Percentiles rank a stretch among this genome's conserved stretches.
phyloP scores from a whole-genome alignment of 2,113 vertebrate genomes.

The Strix uralensis region DNA sequence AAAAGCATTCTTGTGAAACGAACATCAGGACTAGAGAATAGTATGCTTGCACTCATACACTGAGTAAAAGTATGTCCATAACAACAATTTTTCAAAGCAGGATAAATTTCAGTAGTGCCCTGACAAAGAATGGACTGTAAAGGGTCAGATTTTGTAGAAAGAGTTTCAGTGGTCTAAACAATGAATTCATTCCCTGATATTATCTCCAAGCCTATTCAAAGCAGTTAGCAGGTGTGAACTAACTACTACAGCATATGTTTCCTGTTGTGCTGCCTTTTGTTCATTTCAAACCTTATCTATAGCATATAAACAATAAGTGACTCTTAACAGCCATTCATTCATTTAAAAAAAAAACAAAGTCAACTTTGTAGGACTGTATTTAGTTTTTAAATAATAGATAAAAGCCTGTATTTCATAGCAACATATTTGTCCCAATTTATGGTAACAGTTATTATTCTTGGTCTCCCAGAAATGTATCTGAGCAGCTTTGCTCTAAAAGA shows the following conservation, averaged over 20 bases:
- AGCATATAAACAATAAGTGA: neutral
- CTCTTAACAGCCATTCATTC: neutral
- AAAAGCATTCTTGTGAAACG: neutral
- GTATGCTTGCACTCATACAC: neutral
- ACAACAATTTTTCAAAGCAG: neutral
- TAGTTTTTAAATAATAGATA: neutral
- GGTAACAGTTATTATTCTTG: neutral
- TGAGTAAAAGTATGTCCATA: fast-evolving
- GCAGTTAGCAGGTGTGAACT: constrained; percentile 42
- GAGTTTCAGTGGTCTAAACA: neutral
- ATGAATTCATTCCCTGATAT: constrained; percentile 3
- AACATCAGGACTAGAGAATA: neutral
- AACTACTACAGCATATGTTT: constrained; percentile 22
- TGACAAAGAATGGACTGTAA: neutral
- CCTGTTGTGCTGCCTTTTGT: constrained; percentile 28
- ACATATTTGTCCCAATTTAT: neutral
- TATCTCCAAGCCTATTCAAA: constrained; percentile 28
- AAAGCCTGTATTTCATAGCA: neutral
- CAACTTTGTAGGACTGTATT: neutral
- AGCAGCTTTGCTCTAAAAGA: neutral
- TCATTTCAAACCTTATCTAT: neutral
- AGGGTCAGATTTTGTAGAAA: constrained; percentile 1
- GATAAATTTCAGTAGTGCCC: neutral
- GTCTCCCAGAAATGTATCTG: neutral
- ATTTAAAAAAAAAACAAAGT: neutral